Evolutionary conservation across 1,140 invertebrate species (phyloP), one percentile per base, ranked within the genome.

Genomic region (Aphidius gifuensis): DNA sequence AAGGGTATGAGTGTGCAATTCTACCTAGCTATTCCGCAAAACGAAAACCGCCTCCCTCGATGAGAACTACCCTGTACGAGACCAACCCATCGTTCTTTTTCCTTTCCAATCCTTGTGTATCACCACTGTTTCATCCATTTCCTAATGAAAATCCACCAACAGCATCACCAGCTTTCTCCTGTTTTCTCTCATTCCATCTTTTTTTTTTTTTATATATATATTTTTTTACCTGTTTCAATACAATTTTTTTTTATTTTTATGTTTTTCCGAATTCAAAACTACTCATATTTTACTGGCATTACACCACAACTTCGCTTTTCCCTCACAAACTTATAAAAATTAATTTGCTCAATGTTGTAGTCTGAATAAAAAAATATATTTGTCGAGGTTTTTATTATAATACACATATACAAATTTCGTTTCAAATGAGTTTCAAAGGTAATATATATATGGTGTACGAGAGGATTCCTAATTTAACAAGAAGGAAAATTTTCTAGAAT

Each of bases 101-200:
- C 58, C 70, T 75, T 78, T 78, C 73, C 71, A 72, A 75, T 78
- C 75, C 74, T 71, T 72, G 67, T 74, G 66, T 73, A 70, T 74
- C 48, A 73, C 76, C 72, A 78, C 76, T 79, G 76, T 81, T 80
- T 77, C 77, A 76, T 80, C 77, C 78, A 81, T 81, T 81, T 81
- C 76, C 76, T 80, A 79, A 80, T 80, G 78, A 81, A 79, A 78
- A 55, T 55, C n/a, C 53, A 42, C 53, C 53, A 21, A 42, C 38
- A 72, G 42, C 39, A 32, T 40, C 42, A 32, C 51, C 38, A 40
- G 7, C 11, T 50, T n/a, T 43, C 46, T 66, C 65, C 63, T 67
- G 71, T 71, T 72, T 67, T 70, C 47, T 8, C 39, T 56, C 42
- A 11, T 38, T 43, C 54, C 69, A 69, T 44, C 4, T 44, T 71